Conservation (phyloP, 2,797 vertebrate species). For the Sebastes oblongus region DNA sequence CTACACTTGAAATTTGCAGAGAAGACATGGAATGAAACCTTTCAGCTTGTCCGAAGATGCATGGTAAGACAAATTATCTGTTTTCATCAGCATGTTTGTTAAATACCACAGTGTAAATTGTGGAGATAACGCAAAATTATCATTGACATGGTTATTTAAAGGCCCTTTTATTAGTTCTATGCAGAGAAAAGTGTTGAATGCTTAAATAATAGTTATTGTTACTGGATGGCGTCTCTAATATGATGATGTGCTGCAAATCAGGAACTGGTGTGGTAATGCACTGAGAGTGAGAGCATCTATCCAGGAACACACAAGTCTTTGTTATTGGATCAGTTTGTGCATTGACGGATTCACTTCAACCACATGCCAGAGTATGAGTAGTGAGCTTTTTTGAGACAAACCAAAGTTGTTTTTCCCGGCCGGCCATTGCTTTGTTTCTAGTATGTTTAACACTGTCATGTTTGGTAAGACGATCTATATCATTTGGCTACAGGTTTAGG, state of each 20-base stretch:
- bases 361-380: neutral
- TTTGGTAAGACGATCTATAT: neutral
- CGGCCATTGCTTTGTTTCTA: neutral
- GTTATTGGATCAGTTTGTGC: conserved; percentile 39
- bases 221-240: conserved; percentile 1
- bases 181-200: neutral
- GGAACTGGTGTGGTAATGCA: conserved; percentile 38
- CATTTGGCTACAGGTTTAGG: neutral
- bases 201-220: neutral
- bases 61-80: conserved; percentile 78
- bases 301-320: conserved; percentile 59
- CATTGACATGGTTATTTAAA: neutral
- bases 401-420: neutral
- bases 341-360: neutral
- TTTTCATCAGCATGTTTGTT: neutral
- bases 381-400: neutral
- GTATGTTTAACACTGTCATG: neutral
- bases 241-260: conserved; percentile 25
- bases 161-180: neutral
- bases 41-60: conserved; percentile 85
- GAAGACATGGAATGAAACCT: conserved; percentile 86
- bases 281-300: conserved; percentile 62
- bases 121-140: neutral
- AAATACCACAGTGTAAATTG: neutral
- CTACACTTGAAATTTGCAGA: conserved; percentile 83